These are phyloP conservation scores for Microdon myrmicae DNA, from an alignment of 2,888 invertebrate species.

Conservation along the genomic window DNA sequence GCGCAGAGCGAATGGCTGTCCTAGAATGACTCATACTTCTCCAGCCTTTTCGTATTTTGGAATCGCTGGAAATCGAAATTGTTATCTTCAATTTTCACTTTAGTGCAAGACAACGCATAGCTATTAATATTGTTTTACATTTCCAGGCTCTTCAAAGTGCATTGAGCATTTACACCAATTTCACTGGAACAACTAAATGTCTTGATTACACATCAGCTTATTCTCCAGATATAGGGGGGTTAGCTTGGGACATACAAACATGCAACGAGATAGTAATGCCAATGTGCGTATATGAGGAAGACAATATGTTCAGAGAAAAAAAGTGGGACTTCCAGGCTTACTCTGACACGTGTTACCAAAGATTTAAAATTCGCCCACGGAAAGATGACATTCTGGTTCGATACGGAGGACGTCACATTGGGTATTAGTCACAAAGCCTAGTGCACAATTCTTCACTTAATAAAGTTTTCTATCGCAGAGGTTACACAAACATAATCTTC, in stretches of 20 bases:
- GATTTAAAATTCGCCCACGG: conserved; percentile 76
- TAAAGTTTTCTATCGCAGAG: conserved; percentile 45
- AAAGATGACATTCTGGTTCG: conserved; percentile 75
- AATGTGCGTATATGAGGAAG: conserved; percentile 79
- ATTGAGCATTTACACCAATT: conserved; percentile 83
- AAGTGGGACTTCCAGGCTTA: conserved; percentile 79
- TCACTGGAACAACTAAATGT: conserved; percentile 78
- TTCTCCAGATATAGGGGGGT: conserved; percentile 71
- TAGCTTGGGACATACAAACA: conserved; percentile 86
- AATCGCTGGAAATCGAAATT: conserved; percentile 43
- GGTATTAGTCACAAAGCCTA: conserved; percentile 69
- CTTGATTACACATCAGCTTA: conserved; percentile 73
- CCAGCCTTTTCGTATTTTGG: too few species aligned
- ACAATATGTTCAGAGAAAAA: conserved; percentile 84
- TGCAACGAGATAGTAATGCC: conserved; percentile 99
- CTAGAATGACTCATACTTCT: too few species aligned
- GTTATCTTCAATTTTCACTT: conserved; percentile 8
- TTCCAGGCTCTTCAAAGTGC: conserved; percentile 74
- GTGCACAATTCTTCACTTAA: neutral
- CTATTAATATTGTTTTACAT: neutral
- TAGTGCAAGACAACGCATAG: neutral
- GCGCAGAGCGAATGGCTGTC: too few species aligned
- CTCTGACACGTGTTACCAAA: conserved; percentile 75
- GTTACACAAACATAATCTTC: conserved; percentile 78
- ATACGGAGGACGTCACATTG: conserved; percentile 84